A percentile compares a stretch with the other conserved stretches of the same genome.
Conservation (phyloP, 2,888 invertebrate species). For the Melanargia galathea region DNA sequence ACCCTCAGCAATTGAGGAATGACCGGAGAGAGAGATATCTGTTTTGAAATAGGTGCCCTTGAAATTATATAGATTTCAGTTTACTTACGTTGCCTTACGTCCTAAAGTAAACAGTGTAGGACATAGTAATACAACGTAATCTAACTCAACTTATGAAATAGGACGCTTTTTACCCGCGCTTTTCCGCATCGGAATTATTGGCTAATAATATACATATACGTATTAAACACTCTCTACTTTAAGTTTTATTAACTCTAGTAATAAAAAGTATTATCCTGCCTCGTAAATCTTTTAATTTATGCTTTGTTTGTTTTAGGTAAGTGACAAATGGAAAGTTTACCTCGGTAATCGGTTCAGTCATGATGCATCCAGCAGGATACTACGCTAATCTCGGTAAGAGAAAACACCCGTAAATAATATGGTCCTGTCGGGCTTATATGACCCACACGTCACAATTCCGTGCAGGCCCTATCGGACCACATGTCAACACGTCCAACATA, state of each 20-base stretch:
- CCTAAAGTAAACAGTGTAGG: too few species aligned
- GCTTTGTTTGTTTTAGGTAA: conserved; percentile 73
- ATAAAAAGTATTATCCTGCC: conserved; percentile 2
- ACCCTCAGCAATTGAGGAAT: too few species aligned
- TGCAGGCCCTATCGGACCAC: not conserved
- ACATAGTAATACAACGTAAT: too few species aligned
- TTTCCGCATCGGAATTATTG: too few species aligned
- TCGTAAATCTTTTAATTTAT: conserved; percentile 32
- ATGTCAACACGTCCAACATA: too few species aligned
- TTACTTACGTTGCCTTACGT: too few species aligned
- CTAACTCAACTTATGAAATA: not conserved
- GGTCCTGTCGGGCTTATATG: not conserved
- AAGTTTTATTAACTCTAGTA: too few species aligned
- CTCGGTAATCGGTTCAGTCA: conserved; percentile 69
- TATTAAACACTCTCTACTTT: too few species aligned
- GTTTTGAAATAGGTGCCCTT: too few species aligned
- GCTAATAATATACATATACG: too few species aligned
- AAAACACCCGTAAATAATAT: not conserved
- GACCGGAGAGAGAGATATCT: too few species aligned
- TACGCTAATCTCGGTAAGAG: conserved; percentile 79
- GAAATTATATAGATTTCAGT: too few species aligned
- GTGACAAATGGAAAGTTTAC: conserved; percentile 77
- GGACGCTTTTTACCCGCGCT: not conserved
- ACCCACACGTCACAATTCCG: not conserved
- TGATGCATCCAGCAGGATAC: conserved; percentile 80